phyloP scores from a whole-genome alignment of 2,797 vertebrate genomes.

The Sarcoramphus papa region DNA sequence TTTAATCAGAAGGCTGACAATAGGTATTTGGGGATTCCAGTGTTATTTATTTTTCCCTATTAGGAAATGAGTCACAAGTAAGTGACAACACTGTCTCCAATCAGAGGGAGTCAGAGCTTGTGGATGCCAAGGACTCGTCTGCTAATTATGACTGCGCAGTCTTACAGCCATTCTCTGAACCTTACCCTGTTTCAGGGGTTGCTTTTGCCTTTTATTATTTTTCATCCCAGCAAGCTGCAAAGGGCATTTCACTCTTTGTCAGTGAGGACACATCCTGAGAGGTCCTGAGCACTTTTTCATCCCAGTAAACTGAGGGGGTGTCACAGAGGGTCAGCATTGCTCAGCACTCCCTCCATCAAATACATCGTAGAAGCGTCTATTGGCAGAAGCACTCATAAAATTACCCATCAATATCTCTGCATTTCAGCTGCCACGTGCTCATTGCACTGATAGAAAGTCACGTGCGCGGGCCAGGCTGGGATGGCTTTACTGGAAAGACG shows the following conservation, averaged over 20 bases:
- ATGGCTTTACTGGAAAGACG: slow-evolving; percentile 31
- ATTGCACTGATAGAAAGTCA: background rate
- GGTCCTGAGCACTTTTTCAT: background rate
- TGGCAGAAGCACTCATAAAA: background rate
- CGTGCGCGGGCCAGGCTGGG: background rate
- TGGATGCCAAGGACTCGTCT: background rate
- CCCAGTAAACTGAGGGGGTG: background rate
- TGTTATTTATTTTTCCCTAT: slow-evolving; percentile 37
- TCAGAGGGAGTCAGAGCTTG: background rate
- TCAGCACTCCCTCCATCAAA: background rate
- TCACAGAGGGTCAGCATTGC: background rate
- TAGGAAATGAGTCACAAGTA: slow-evolving; percentile 38
- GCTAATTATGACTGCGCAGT: background rate
- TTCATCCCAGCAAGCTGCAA: background rate
- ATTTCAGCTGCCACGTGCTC: background rate
- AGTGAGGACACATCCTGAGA: background rate
- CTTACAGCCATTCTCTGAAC: background rate
- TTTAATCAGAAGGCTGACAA: slow-evolving; percentile 36
- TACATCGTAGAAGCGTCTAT: background rate
- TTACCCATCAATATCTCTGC: slow-evolving; percentile 14
- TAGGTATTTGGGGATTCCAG: slow-evolving; percentile 24
- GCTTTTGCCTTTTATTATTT: background rate
- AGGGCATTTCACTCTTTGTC: background rate
- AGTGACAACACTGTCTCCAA: slow-evolving; percentile 8
- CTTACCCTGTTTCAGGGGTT: background rate